A percentile compares a stretch with the other conserved stretches of the same genome.
Conservation (phyloP, 2,113 vertebrate species). For the Oreochromis aureus region DNA sequence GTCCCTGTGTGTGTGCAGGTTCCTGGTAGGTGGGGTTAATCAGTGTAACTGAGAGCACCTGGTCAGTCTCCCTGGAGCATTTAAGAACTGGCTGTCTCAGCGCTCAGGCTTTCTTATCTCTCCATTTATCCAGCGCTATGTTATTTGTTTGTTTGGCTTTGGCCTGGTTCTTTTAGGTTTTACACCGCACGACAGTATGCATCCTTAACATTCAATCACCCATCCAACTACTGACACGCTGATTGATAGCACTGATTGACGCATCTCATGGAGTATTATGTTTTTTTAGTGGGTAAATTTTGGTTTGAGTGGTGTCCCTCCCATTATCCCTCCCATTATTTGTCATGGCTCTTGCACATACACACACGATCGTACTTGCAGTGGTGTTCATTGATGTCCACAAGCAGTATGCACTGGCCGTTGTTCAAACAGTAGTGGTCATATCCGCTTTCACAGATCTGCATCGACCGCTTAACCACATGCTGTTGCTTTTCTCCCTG, state of each 20-base stretch:
- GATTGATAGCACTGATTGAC: background rate
- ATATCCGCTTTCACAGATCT: constrained; percentile 30
- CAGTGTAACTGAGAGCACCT: background rate
- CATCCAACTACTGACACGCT: background rate
- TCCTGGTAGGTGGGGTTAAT: background rate
- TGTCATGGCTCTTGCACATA: background rate
- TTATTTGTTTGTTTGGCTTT: background rate
- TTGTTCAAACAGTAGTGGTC: constrained; percentile 60
- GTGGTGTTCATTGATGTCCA: constrained; percentile 56
- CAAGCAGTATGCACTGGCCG: constrained; percentile 60
- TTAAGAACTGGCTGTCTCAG: background rate
- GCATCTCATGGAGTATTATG: background rate
- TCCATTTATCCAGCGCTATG: background rate
- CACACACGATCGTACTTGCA: constrained; percentile 49
- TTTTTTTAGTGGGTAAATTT: background rate
- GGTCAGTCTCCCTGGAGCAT: background rate
- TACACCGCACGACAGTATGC: background rate
- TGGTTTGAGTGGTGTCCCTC: background rate
- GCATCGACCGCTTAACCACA: constrained; percentile 20
- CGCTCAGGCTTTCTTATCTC: background rate
- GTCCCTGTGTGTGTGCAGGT: background rate
- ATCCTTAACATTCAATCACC: background rate
- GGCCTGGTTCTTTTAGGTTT: background rate
- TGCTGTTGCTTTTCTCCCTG: constrained; percentile 26
- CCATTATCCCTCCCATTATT: background rate